A percentile compares a stretch with the other conserved stretches of the same genome.
phyloP scores from a whole-genome alignment of 2,113 vertebrate species.

The Rhadina sibilatrix region DNA sequence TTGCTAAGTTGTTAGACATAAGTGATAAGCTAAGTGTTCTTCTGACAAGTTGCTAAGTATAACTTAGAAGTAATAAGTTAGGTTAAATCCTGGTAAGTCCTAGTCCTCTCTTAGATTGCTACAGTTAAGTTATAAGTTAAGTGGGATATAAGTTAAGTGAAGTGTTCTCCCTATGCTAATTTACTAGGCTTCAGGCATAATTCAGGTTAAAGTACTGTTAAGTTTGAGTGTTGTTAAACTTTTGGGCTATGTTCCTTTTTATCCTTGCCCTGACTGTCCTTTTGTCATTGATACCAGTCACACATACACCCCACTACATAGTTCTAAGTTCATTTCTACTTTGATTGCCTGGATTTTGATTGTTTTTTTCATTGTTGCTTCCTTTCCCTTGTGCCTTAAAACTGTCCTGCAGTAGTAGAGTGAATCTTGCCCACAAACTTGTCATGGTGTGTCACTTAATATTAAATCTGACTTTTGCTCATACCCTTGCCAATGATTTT shows the following conservation, averaged over 20 bases:
- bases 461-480: not conserved
- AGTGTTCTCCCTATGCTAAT: not conserved
- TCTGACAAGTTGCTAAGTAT: not conserved
- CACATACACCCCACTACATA: not conserved
- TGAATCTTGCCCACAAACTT: not conserved
- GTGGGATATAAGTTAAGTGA: not conserved
- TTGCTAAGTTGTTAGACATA: not conserved
- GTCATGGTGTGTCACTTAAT: accelerated
- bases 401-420: not conserved
- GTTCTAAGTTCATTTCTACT: not conserved
- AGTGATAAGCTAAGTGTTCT: not conserved
- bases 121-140: not conserved
- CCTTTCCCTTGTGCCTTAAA: not conserved
- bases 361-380: not conserved
- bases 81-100: not conserved
- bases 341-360: not conserved
- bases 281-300: not conserved
- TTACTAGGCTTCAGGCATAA: not conserved
- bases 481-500: not conserved
- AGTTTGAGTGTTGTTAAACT: not conserved
- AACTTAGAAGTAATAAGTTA: not conserved
- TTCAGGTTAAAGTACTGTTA: not conserved
- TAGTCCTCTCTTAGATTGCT: not conserved
- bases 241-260: not conserved
- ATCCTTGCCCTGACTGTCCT: not conserved